Evolutionary conservation across 2,797 vertebrate species (phyloP), one percentile per base, ranked within the genome.

Genomic region (Scomberomorus guttatus): DNA sequence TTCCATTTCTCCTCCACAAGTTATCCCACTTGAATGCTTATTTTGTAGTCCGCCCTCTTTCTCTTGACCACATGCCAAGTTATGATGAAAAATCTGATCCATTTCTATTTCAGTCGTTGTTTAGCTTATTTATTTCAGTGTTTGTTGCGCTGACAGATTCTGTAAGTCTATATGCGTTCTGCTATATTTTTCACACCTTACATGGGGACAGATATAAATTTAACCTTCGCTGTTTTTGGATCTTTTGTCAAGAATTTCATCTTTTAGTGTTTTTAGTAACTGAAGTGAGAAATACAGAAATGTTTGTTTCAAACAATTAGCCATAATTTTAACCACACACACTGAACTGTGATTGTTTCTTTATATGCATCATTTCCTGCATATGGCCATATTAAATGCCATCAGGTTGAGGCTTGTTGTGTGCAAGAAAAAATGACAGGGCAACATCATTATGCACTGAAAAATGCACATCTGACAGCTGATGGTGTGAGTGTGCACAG

Each of bases 31-130:
- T 51, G 1, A 75, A 66, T 59, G n/a, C 61, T 48, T 77, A 60
- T 77, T 82, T 65, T 58, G 15, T 46, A 2, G 20, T 78, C 57
- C 22, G 3, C 57, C 71, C 34, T 65, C 71, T 84, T 69, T 50
- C 68, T 82, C 61, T 61, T 60, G 85, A 83, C 56, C 3, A 0
- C 61, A 27, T 60, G 89, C 83, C 87, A 89, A 89, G 89, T 77
- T 84, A 24, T 84, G 87, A 80, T 84, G 86, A 90, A 91, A 88
- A 89, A 92, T 89, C 71, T 57, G 90, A 93, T 93, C 90, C 88
- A 89, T 84, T 91, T 92, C 92, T 92, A 93, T 93, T 93, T 92
- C 87, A 90, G 91, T 91, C 88, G 72, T 80, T 86, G 64, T 91
- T 89, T 85, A 75, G 69, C 77, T 72, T 67, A 79, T 75, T 88